Percentiles rank a stretch among this genome's conserved stretches.
Evolutionary conservation across 2,888 invertebrate species (phyloP).

Genomic region (Neelides folsomi): DNA sequence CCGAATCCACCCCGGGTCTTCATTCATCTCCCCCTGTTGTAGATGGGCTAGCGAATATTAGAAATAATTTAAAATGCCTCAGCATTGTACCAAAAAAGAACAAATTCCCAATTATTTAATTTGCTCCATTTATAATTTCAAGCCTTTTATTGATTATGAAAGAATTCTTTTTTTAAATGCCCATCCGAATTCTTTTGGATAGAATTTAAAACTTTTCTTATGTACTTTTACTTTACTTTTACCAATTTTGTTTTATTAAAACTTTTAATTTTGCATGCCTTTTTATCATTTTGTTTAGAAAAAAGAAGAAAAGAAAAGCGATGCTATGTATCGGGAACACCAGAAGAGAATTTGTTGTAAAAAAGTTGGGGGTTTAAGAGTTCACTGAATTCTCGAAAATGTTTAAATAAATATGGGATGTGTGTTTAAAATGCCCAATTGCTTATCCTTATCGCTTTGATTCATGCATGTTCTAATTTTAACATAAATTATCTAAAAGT

Average conservation of each 20-base stretch:
- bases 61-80: too few species aligned
- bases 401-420: background rate
- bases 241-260: background rate
- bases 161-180: background rate
- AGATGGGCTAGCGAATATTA: too few species aligned
- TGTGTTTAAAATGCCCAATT: conserved; percentile 16
- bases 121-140: too few species aligned
- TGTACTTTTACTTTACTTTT: background rate
- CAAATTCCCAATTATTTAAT: too few species aligned
- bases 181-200: background rate
- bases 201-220: background rate
- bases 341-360: conserved; percentile 16
- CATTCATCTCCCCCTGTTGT: too few species aligned
- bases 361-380: conserved; percentile 22
- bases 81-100: too few species aligned
- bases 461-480: too few species aligned
- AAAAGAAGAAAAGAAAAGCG: conserved; percentile 11
- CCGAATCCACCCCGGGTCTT: too few species aligned
- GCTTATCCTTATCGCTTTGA: too few species aligned
- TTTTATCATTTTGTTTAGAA: conserved; percentile 5
- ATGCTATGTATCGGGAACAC: conserved; percentile 15
- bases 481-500: too few species aligned
- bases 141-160: background rate
- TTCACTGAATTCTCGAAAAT: conserved; percentile 8
- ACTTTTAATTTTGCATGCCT: background rate